A percentile compares a stretch with the other conserved stretches of the same genome.
Conservation (phyloP, 2,888 invertebrate genomes). For the Cephus nigrinus region DNA sequence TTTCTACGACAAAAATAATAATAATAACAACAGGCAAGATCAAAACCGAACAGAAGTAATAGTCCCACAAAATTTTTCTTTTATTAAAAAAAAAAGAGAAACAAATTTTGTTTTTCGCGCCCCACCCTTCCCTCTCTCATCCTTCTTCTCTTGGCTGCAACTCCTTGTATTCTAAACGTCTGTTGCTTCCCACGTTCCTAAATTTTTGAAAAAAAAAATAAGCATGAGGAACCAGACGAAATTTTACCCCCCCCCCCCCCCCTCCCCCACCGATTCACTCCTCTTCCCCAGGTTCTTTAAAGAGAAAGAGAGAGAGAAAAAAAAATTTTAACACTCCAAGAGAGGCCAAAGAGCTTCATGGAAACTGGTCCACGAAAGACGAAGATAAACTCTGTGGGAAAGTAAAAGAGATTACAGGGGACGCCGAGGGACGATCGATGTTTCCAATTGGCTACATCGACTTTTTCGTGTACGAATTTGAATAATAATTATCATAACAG, state of each 20-base stretch:
- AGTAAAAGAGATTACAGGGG: not conserved
- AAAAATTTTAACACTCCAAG: not conserved
- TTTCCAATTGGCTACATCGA: not conserved
- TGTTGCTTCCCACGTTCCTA: slow-evolving; percentile 44
- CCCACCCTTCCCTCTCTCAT: not conserved
- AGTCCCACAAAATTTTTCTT: not conserved
- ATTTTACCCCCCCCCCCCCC: slow-evolving; percentile 3
- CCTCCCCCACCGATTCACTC: not conserved
- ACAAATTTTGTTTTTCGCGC: slow-evolving; percentile 6
- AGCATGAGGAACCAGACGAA: slow-evolving; percentile 13
- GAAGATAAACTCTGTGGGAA: not conserved
- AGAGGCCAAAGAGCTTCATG: not conserved
- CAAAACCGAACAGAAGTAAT: not conserved
- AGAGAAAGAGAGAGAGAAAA: slow-evolving; percentile 17
- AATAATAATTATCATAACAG: not conserved
- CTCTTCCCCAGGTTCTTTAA: slow-evolving; percentile 19
- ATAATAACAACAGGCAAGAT: not conserved
- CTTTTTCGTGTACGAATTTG: not conserved
- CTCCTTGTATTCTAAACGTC: not conserved
- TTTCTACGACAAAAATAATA: not conserved
- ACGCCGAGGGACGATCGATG: not conserved
- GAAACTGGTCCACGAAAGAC: not conserved
- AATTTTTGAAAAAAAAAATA: slow-evolving; percentile 24
- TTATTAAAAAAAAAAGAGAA: slow-evolving; percentile 9
- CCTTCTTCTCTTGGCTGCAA: not conserved